Percentiles rank a stretch among this genome's conserved stretches.
Evolutionary conservation across 2,888 invertebrate species (phyloP).

Genomic region (Cheilosia urbana): DNA sequence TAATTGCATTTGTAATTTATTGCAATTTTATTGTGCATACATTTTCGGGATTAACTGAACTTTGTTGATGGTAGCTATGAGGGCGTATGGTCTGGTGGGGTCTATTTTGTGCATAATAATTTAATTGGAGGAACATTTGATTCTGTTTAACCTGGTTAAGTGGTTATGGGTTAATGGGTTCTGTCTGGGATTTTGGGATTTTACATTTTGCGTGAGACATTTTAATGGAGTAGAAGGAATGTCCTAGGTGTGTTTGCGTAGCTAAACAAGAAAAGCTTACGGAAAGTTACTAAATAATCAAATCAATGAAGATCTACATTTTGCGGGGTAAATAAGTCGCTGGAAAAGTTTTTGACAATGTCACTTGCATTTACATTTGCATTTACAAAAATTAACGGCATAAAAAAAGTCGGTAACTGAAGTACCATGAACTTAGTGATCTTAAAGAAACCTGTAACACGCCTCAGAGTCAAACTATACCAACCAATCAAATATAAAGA

Average conservation of each 20-base stretch:
- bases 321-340: no score
- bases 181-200: slow-evolving; percentile 32
- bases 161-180: slow-evolving; percentile 47
- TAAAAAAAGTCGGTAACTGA: no score
- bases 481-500: no score
- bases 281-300: no score
- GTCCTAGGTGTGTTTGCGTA: not conserved
- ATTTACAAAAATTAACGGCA: no score
- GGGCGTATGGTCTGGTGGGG: slow-evolving; percentile 1
- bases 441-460: no score
- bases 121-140: slow-evolving; percentile 62
- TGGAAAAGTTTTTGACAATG: no score
- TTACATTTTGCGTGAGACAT: not conserved
- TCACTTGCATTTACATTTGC: no score
- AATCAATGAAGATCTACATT: no score
- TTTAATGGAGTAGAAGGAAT: not conserved
- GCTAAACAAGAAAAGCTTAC: no score
- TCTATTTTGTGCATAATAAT: slow-evolving; percentile 53
- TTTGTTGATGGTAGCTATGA: not conserved
- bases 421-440: no score
- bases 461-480: no score
- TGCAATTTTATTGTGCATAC: slow-evolving; percentile 60
- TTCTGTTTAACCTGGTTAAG: slow-evolving; percentile 59
- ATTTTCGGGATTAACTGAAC: slow-evolving; percentile 22
- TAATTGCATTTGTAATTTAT: slow-evolving; percentile 68